These are phyloP conservation scores for Hoplostethus mediterraneus DNA, from an alignment of 2,797 vertebrate genomes.

Conservation along the genomic window DNA sequence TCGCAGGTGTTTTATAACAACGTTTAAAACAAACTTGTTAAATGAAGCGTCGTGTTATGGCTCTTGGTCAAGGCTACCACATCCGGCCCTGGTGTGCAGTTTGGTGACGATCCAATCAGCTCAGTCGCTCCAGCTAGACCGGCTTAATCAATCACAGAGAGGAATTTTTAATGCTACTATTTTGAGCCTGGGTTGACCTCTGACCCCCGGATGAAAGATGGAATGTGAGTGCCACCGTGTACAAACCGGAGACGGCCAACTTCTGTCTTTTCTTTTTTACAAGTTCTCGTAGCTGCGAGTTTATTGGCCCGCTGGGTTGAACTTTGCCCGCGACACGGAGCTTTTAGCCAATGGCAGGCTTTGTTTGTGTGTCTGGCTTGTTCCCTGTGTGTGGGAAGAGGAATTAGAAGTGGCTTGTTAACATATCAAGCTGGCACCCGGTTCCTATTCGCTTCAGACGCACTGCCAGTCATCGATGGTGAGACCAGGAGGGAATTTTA, in stretches of 20 bases:
- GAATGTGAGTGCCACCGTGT: slow-evolving; percentile 46
- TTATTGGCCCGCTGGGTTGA: slow-evolving; percentile 66
- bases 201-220: slow-evolving; percentile 21
- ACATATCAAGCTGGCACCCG: slow-evolving; percentile 38
- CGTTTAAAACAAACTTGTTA: background rate
- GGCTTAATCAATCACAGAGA: slow-evolving; percentile 48
- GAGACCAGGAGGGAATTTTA: slow-evolving; percentile 18
- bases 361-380: slow-evolving; percentile 26
- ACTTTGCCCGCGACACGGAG: slow-evolving; percentile 67
- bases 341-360: slow-evolving; percentile 46
- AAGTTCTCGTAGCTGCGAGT: slow-evolving; percentile 36
- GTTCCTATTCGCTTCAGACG: slow-evolving; percentile 20
- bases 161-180: slow-evolving; percentile 27
- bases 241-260: slow-evolving; percentile 22
- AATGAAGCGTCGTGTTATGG: background rate
- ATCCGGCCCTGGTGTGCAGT: background rate
- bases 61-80: background rate
- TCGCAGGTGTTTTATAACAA: no score
- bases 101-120: background rate
- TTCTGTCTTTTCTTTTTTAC: slow-evolving; percentile 31
- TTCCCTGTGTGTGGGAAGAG: slow-evolving; percentile 37
- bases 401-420: slow-evolving; percentile 33
- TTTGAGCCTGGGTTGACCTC: slow-evolving; percentile 34
- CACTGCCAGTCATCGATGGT: slow-evolving; percentile 8
- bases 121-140: background rate